phyloP scores from a whole-genome alignment of 2,888 invertebrate genomes.

The Drosophila crucigera region DNA sequence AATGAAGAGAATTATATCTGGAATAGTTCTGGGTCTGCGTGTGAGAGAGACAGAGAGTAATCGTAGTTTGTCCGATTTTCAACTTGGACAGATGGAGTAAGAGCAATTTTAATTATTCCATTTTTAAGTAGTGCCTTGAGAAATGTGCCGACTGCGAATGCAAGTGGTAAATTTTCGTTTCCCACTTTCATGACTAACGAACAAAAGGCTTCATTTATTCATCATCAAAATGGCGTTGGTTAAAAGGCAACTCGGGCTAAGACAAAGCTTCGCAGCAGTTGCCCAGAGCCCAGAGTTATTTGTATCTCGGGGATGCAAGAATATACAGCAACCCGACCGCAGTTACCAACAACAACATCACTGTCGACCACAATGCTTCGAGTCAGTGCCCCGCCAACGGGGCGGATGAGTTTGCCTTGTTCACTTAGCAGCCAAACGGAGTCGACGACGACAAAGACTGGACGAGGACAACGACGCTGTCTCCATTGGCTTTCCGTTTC shows the following conservation, averaged over 20 bases:
- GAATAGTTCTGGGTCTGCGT: slow-evolving; percentile 5
- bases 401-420: slow-evolving; percentile 65
- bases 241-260: slow-evolving; percentile 36
- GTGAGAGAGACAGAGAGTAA: background rate
- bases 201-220: slow-evolving; percentile 77
- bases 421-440: slow-evolving; percentile 79
- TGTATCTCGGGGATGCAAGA: slow-evolving; percentile 57
- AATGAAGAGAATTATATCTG: slow-evolving; percentile 46
- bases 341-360: slow-evolving; percentile 54
- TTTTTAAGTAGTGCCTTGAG: slow-evolving; percentile 32
- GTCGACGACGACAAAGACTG: slow-evolving; percentile 35
- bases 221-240: slow-evolving; percentile 70
- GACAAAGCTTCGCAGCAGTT: slow-evolving; percentile 53
- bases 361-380: slow-evolving; percentile 57
- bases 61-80: slow-evolving; percentile 13
- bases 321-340: slow-evolving; percentile 48
- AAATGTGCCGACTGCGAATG: slow-evolving; percentile 59
- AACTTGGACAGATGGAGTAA: background rate
- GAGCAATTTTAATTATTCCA: slow-evolving; percentile 67
- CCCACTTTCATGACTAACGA: slow-evolving; percentile 37
- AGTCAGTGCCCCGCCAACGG: slow-evolving; percentile 18
- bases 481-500: slow-evolving; percentile 78
- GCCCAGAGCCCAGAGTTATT: slow-evolving; percentile 53
- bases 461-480: slow-evolving; percentile 50
- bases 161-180: slow-evolving; percentile 69